Evolutionary conservation across 2,797 vertebrate species (phyloP), one percentile per base, ranked within the genome.

Genomic region (Poeciliopsis gracilis): DNA sequence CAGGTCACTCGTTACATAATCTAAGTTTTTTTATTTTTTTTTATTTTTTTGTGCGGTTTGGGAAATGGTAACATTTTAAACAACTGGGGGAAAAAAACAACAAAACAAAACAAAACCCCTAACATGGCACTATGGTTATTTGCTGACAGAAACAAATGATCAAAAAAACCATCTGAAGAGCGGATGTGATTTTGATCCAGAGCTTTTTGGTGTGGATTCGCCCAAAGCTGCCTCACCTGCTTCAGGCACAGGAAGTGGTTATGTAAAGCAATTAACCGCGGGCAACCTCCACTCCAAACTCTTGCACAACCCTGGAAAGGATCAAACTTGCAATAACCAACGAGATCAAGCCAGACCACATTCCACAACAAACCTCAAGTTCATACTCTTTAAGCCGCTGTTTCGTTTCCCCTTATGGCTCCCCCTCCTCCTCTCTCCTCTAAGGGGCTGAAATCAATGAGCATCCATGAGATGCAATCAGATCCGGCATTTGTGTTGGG

Each of bases 391-490:
- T 36, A 66, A 41, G 75, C 53, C 66, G 90, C 81, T 33, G 10
- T 41, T 69, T 41, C 38, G 86, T 86, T 61, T 86, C 79, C 76
- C 53, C n/a, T 11, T 23, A 51, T 23, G 1, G 2, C 20, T n/a
- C n/a, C 51, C 49, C 9, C 55, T 6, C 10, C 12, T 43, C 41
- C 41, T 43, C 41, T 43, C 5, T 85, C 85, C 70, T 63, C 81
- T 83, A 84, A 59, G 67, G 85, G 81, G 76, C 6, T 63, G 78
- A 61, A 85, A 89, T 91, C 88, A 76, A 90, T 90, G 83, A 79
- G 81, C 81, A 80, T 89, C 87, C 80, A 78, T 76, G 83, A 83
- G 83, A 87, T 90, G 91, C 90, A 92, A 91, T 90, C 85, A 92
- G 87, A 94, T 89, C 76, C 88, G 91, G 83, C 88, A 89, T 86